Evolutionary conservation across 2,888 invertebrate species (phyloP), one percentile per base, ranked within the genome.

Genomic region (Polyommatus iphigenia): DNA sequence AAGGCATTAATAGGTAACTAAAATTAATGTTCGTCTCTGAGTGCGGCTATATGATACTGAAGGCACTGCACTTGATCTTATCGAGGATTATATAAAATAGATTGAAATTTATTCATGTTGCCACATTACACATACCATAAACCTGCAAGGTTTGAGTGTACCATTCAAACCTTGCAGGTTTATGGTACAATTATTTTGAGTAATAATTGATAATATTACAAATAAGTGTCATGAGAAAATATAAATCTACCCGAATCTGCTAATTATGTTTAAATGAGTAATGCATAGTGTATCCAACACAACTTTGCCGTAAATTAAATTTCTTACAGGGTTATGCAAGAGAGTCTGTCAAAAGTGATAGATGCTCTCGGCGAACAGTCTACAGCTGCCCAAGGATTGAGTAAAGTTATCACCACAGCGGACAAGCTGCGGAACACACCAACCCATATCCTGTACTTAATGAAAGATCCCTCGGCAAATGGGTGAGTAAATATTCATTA

Each of bases 311-410:
- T 4, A 50, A 50, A n/a, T 20, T 13, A 8, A 62, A 62, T 3
- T 62, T 62, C 10, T 5, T 78, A 54, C 85, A 91, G 91, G 79
- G 6, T 81, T 0, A 83, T 88, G 81, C 89, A 90, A 62, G 87
- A 88, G 0, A 84, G 82, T 24, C 80, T 92, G 6, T 78, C 95
- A 1, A 95, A 95, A 84, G 90, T 97, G 73, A 92, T 97, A 50
- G 96, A 97, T 87, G 91, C 90, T 10, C 94, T 97, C 85, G 97
- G 97, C 0, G 95, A 95, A 86, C 95, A 96, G 78, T 97, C 97
- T 3, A 96, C 97, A 0, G 87, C 89, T 24, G 97, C 97, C 4
- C 97, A 97, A 89, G 96, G 96, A 2, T 93, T 97, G 1, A 95
- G 91, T 82, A 96, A 96, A 85, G 95, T 96, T 0, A 96, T 97